Percentiles rank a stretch among this genome's conserved stretches.
These are phyloP conservation scores for Eumeta japonica DNA, from an alignment of 1,140 invertebrate species.

Conservation along the genomic window DNA sequence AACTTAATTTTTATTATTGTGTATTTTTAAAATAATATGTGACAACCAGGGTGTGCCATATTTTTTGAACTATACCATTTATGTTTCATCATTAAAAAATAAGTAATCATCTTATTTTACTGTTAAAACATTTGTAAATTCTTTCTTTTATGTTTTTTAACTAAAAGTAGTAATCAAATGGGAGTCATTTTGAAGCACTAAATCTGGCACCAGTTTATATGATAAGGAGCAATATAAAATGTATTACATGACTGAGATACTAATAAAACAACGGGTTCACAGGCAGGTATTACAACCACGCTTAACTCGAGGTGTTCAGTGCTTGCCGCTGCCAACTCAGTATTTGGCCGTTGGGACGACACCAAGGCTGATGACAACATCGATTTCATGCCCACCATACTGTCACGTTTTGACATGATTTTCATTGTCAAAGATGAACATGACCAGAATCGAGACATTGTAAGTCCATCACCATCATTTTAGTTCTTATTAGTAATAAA, in stretches of 20 bases:
- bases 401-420: conserved; percentile 99
- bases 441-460: conserved; percentile 83
- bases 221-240: not conserved
- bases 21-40: no score
- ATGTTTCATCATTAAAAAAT: no score
- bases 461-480: conserved; percentile 42
- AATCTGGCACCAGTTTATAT: not conserved
- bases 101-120: no score
- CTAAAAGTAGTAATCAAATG: no score
- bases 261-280: conserved; percentile 15
- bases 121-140: no score
- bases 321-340: conserved; percentile 96
- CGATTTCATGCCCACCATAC: conserved; percentile 99
- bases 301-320: conserved; percentile 98
- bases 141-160: no score
- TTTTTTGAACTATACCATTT: no score
- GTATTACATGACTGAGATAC: not conserved
- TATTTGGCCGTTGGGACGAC: conserved; percentile 98
- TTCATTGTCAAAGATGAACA: conserved; percentile 99
- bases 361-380: conserved; percentile 98
- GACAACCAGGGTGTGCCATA: no score
- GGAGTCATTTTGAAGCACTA: no score
- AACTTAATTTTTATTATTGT: no score
- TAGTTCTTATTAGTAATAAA: no score
- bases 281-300: conserved; percentile 98